phyloP scores from a whole-genome alignment of 2,797 vertebrate species.

The Artibeus lituratus region DNA sequence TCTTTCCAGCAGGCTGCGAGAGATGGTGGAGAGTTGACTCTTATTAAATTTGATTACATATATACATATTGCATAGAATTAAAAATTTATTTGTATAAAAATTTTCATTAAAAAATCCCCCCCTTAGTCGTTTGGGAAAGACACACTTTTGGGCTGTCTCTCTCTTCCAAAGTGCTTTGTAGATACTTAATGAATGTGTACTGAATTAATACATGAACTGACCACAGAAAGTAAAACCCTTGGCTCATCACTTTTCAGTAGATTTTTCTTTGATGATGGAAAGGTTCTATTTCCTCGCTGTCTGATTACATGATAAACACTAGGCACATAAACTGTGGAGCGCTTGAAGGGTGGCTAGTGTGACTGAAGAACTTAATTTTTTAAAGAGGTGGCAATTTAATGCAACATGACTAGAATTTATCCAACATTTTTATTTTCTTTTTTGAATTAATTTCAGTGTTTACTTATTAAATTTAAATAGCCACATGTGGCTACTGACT shows the following conservation, averaged over 20 bases:
- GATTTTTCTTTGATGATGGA: not conserved
- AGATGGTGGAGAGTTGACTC: not conserved
- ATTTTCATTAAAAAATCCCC: not conserved
- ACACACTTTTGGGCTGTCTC: not conserved
- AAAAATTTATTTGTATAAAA: not conserved
- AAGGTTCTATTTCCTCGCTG: not conserved
- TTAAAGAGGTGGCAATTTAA: not conserved
- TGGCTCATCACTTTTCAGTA: not conserved
- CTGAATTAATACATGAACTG: not conserved
- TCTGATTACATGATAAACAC: not conserved
- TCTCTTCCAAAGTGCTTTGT: not conserved
- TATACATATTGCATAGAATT: not conserved
- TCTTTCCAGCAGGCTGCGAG: not conserved
- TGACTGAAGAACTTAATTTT: not conserved
- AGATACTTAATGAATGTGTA: not conserved
- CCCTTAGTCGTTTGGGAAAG: not conserved
- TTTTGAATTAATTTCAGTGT: not conserved
- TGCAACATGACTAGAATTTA: not conserved
- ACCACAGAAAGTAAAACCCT: not conserved
- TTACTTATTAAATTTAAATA: not conserved
- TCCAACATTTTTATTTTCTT: not conserved
- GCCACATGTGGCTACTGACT: not conserved
- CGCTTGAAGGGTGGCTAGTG: not conserved
- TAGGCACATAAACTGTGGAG: not conserved
- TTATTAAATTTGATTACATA: not conserved